phyloP scores from a whole-genome alignment of 2,797 vertebrate genomes.

The Anabacerthia variegaticeps region DNA sequence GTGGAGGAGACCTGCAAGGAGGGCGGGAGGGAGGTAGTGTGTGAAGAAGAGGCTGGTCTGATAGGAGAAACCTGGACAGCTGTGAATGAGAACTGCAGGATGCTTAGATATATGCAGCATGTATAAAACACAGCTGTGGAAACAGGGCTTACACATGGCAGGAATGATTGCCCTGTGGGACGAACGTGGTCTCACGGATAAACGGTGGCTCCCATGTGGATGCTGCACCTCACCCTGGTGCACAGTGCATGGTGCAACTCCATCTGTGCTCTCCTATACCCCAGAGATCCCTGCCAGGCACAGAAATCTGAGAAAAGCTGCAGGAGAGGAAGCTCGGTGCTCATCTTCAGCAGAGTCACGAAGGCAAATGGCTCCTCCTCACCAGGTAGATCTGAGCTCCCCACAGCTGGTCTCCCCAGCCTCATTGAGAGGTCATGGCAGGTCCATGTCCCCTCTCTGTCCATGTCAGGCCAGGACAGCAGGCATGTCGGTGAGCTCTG shows the following conservation, averaged over 20 bases:
- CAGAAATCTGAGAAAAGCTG: neutral
- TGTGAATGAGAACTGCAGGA: neutral
- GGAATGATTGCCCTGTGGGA: neutral
- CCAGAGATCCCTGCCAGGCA: neutral
- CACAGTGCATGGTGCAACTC: neutral
- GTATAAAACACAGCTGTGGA: neutral
- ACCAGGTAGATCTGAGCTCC: neutral
- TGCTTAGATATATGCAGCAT: neutral
- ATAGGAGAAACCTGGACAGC: neutral
- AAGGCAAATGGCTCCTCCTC: neutral
- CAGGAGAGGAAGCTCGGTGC: neutral
- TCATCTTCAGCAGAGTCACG: neutral
- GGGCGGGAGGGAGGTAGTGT: neutral
- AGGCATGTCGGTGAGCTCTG: conserved; percentile 49
- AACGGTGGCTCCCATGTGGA: neutral
- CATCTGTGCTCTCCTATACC: neutral
- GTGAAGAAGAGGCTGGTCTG: neutral
- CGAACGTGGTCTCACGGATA: neutral
- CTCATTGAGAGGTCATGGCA: fast-evolving
- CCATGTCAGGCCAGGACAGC: neutral
- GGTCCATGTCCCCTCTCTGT: neutral
- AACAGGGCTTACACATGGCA: neutral
- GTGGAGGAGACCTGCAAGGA: neutral
- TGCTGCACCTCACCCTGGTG: neutral
- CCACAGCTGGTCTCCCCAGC: neutral